These are phyloP conservation scores for Drosophila limbata DNA, from an alignment of 2,888 invertebrate species.

Conservation along the genomic window DNA sequence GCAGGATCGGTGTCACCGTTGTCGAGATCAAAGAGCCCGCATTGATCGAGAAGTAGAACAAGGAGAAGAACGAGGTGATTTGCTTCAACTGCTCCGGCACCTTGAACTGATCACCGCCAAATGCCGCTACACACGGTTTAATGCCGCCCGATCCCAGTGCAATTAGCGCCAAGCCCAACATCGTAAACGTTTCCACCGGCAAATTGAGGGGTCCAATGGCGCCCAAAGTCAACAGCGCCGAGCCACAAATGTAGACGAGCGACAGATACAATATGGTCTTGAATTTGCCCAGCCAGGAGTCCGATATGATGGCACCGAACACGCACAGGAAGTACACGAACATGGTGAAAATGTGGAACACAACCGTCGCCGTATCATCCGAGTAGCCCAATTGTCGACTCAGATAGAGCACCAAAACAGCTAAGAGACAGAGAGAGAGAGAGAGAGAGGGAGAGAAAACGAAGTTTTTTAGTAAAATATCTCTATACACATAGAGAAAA, in stretches of 20 bases:
- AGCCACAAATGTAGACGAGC: slow-evolving; percentile 90
- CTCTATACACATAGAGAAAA: background rate
- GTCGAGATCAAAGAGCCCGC: slow-evolving; percentile 91
- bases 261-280: slow-evolving; percentile 91
- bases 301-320: slow-evolving; percentile 92
- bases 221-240: slow-evolving; percentile 88
- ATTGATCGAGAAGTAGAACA: slow-evolving; percentile 90
- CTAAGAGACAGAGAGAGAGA: no score
- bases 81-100: slow-evolving; percentile 88
- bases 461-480: no score
- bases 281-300: slow-evolving; percentile 92
- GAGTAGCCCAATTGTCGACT: slow-evolving; percentile 88
- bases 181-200: slow-evolving; percentile 86
- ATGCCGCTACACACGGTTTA: slow-evolving; percentile 93
- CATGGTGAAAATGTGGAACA: slow-evolving; percentile 91
- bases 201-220: slow-evolving; percentile 87
- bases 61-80: slow-evolving; percentile 90
- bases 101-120: slow-evolving; percentile 92
- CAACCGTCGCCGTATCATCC: slow-evolving; percentile 89
- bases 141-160: slow-evolving; percentile 93
- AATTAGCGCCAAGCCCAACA: slow-evolving; percentile 89
- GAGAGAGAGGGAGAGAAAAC: no score
- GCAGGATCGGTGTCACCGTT: slow-evolving; percentile 90
- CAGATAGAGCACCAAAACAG: slow-evolving; percentile 91
- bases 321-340: slow-evolving; percentile 92